These are phyloP conservation scores for Upupa epops DNA, from an alignment of 2,113 vertebrate species.

Conservation along the genomic window DNA sequence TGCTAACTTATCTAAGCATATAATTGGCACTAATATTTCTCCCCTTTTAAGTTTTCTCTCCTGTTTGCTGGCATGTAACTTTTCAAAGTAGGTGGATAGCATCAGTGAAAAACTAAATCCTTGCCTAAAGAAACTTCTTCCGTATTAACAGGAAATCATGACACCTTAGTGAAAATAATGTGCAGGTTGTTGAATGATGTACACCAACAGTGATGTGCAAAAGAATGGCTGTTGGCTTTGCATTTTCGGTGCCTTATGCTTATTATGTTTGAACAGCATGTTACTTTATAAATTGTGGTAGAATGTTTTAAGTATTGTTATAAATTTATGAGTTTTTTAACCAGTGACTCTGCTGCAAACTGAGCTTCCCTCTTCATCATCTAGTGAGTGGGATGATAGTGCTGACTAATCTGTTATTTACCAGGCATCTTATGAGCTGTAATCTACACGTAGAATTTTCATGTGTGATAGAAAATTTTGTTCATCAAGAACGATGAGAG, in stretches of 20 bases:
- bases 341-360: not conserved
- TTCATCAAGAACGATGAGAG: not conserved
- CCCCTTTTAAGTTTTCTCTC: not conserved
- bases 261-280: not conserved
- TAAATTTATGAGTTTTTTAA: not conserved
- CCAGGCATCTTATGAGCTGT: not conserved
- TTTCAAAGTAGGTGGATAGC: not conserved
- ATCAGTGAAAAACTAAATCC: constrained; percentile 21
- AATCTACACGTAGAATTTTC: not conserved
- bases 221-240: constrained; percentile 13
- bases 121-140: not conserved
- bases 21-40: constrained; percentile 25
- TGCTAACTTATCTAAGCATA: constrained; percentile 17
- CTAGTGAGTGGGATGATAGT: not conserved
- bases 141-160: constrained; percentile 2
- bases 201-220: not conserved
- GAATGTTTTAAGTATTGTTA: not conserved
- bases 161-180: not conserved
- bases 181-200: not conserved
- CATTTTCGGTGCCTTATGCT: not conserved
- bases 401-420: not conserved
- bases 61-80: not conserved
- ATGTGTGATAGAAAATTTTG: not conserved
- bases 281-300: not conserved
- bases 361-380: not conserved